Evolutionary conservation across 2,113 vertebrate genomes (phyloP).

Genomic region (Osmerus mordax): DNA sequence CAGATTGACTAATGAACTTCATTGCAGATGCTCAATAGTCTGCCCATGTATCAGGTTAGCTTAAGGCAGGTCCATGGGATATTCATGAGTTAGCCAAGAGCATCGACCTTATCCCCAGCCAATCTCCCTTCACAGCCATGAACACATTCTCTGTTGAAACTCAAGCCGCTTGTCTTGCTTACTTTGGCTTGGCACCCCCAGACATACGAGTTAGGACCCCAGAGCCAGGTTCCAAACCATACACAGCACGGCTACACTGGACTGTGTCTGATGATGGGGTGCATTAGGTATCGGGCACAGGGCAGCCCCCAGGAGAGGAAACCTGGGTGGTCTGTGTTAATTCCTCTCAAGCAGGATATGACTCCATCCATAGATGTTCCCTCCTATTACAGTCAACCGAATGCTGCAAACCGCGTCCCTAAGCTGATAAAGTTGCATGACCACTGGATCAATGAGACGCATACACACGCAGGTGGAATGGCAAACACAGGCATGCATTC

Average conservation of each 20-base stretch:
- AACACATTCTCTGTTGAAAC: constrained; percentile 5
- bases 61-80: neutral
- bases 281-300: neutral
- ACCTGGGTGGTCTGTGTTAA: neutral
- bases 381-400: too few relatives aligned
- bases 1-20: too few relatives aligned
- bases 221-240: neutral
- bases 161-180: constrained; percentile 1
- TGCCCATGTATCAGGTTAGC: neutral
- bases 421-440: neutral
- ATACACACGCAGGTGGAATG: neutral
- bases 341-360: neutral
- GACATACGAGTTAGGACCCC: neutral
- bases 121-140: constrained; percentile 18
- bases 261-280: neutral
- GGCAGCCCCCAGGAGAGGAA: neutral
- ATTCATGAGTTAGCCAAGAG: constrained; percentile 17
- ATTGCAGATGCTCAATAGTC: too few relatives aligned
- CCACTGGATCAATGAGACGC: neutral
- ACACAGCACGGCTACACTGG: neutral
- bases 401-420: too few relatives aligned
- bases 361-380: neutral
- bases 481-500: neutral
- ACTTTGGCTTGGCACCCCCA: constrained; percentile 13
- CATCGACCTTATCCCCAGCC: constrained; percentile 16